Conservation (phyloP, 2,888 invertebrate genomes). For the Tubulanus polymorphus region DNA sequence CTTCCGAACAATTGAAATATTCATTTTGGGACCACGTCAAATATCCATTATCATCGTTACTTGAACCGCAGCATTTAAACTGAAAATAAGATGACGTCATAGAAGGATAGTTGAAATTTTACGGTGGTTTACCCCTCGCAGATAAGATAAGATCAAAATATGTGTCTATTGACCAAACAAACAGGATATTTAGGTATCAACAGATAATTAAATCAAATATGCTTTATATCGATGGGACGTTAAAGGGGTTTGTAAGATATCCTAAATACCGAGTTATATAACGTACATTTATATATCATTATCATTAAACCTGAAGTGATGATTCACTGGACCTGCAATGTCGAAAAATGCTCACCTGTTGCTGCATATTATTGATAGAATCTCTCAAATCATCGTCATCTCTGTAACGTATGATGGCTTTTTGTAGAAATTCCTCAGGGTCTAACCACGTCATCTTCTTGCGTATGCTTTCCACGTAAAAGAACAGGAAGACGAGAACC, state of each 20-base stretch:
- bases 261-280: no score
- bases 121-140: no score
- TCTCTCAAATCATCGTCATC: conserved; percentile 44
- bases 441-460: conserved; percentile 30
- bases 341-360: conserved; percentile 27
- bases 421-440: conserved; percentile 33
- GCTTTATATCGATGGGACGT: no score
- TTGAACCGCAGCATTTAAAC: conserved; percentile 55
- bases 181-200: no score
- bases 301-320: no score
- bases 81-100: no score
- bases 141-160: no score
- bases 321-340: background rate
- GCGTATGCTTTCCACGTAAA: conserved; percentile 38
- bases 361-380: conserved; percentile 43
- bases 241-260: no score
- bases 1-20: conserved; percentile 52
- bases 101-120: no score
- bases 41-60: conserved; percentile 43
- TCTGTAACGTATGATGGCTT: conserved; percentile 42
- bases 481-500: conserved; percentile 39
- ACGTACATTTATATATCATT: no score
- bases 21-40: conserved; percentile 53
- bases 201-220: no score
- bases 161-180: no score